phyloP scores from a whole-genome alignment of 2,113 vertebrate species.

The Tragulus kanchil region DNA sequence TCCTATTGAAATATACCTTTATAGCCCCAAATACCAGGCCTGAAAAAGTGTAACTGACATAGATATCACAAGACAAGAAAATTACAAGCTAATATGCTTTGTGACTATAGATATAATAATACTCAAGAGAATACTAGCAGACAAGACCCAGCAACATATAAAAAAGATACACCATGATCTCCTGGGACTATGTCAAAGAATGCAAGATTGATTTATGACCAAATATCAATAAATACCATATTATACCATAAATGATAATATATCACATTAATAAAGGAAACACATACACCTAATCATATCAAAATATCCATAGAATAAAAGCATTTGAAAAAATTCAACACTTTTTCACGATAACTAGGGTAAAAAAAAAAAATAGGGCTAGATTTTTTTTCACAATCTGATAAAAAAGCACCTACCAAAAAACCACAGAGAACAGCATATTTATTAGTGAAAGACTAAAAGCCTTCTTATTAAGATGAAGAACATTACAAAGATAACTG shows the following conservation, averaged over 20 bases:
- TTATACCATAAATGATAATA: not conserved
- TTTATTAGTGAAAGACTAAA: not conserved
- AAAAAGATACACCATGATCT: not conserved
- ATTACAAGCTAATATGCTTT: not conserved
- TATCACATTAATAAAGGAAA: not conserved
- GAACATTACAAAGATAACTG: not conserved
- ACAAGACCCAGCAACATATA: not conserved
- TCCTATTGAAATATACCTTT: conserved; percentile 9
- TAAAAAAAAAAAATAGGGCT: not conserved
- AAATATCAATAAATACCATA: not conserved
- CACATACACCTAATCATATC: not conserved
- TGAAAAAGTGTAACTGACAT: not conserved
- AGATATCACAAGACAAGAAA: not conserved
- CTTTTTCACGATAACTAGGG: not conserved
- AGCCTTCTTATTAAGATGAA: not conserved
- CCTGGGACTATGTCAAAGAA: not conserved
- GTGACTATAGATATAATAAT: not conserved
- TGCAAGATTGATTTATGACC: not conserved
- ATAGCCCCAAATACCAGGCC: not conserved
- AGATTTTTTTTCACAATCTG: not conserved
- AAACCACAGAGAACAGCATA: not conserved
- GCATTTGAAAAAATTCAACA: not conserved
- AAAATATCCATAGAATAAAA: not conserved
- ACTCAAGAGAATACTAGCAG: not conserved
- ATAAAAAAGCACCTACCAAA: not conserved